Base-by-base conservation (phyloP, 1,140 invertebrate species). In the Aphelinus certus region DNA sequence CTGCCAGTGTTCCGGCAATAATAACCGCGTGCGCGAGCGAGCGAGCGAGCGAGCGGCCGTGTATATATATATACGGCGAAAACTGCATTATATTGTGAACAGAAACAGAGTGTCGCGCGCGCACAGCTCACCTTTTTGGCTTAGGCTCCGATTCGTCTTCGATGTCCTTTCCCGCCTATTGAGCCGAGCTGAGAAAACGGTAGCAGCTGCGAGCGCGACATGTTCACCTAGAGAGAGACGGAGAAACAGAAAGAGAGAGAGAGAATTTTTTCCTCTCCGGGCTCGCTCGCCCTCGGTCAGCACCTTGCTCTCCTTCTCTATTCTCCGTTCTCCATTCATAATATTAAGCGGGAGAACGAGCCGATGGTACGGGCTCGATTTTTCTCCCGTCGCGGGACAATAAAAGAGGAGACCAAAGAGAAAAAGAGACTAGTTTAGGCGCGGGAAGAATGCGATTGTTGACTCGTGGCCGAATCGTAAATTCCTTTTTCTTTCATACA, bases 101-200 rank as follows among this genome's bases (percentile, higher is more conserved):
- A 71, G 46, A 65, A 72, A 72, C 62, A 66, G 43, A 66, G 26
- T 26, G 26, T 26, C 26, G 26, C 48, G 51, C 10, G 51, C 51
- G 9, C 60, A 2, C 45, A 60, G n/a, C 60, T 57, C 43, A 74
- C 66, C 66, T 74, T 74, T 74, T 74, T 57, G 66, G 73, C 73
- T 74, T 74, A 74, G 65, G 57, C 73, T 73, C 56, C 64, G 64
- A 73, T 73, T 73, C 72, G 65, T 68, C 73, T 74, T 74, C 73
- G 65, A 62, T 63, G 73, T 74, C 58, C 58, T 63, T 68, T 74
- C 49, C 46, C 43, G 10, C 5, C 61, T 63, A 70, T 70, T 61
- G 47, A 61, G 10, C 6, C 26, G 61, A 67, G 58, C 49, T n/a
- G 63, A 49, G 55, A 68, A 69, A 63, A 56, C 73, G 56, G 66